Conservation (phyloP, 2,113 vertebrate species). For the Trematocara marginatum region DNA sequence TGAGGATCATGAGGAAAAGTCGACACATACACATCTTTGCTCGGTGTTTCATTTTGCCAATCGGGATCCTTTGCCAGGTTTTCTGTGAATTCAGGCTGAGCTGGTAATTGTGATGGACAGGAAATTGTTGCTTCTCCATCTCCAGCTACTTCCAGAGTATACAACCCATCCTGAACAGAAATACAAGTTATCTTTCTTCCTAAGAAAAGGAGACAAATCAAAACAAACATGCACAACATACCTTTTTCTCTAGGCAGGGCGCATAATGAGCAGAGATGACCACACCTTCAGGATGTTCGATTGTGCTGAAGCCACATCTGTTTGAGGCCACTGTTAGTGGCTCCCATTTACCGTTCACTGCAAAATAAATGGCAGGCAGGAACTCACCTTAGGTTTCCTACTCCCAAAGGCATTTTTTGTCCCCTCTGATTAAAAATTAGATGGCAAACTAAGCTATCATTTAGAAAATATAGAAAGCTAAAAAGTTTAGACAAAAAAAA, state of each 20-base stretch:
- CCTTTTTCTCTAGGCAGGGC: constrained; percentile 59
- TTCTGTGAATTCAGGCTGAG: neutral
- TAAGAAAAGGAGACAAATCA: neutral
- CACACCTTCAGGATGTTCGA: constrained; percentile 51
- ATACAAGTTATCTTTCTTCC: neutral
- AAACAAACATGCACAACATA: neutral
- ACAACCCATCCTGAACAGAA: constrained; percentile 61
- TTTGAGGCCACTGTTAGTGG: constrained; percentile 33
- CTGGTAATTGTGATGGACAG: constrained; percentile 40
- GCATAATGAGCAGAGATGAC: constrained; percentile 52
- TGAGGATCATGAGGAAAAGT: neutral
- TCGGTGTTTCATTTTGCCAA: neutral
- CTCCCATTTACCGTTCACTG: constrained; percentile 63
- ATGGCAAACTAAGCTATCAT: neutral
- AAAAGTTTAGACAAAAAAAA: neutral
- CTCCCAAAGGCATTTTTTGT: neutral
- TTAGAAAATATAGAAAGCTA: neutral
- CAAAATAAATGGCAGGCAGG: neutral
- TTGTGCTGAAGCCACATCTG: constrained; percentile 59
- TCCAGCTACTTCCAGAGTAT: constrained; percentile 44
- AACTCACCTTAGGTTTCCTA: neutral
- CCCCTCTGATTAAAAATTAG: neutral
- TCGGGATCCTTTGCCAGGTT: neutral
- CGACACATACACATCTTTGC: neutral
- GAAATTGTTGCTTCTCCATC: constrained; percentile 39